phyloP scores from a whole-genome alignment of 2,113 vertebrate genomes.

The Polypterus bichir region DNA sequence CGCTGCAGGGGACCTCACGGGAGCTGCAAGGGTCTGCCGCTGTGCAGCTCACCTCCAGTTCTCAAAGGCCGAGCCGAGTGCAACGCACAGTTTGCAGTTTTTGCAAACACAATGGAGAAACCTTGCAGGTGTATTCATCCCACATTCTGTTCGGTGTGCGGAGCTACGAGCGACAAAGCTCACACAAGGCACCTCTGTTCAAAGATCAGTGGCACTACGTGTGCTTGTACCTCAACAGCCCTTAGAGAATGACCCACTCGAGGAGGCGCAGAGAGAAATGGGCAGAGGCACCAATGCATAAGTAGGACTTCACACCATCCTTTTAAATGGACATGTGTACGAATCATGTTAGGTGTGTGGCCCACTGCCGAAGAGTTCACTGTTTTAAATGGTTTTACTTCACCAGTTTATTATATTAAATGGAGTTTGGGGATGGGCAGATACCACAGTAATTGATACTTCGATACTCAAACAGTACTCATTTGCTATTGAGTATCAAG shows the following conservation, averaged over 20 bases:
- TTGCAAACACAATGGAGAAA: conserved; percentile 75
- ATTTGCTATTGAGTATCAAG: too few relatives aligned
- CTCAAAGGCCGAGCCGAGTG: neutral
- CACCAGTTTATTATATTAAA: too few relatives aligned
- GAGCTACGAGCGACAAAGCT: conserved; percentile 52
- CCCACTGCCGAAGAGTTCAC: too few relatives aligned
- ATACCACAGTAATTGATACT: too few relatives aligned
- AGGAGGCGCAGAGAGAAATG: conserved; percentile 5
- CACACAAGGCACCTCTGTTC: conserved; percentile 82
- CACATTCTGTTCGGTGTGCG: conserved; percentile 71
- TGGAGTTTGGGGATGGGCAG: too few relatives aligned
- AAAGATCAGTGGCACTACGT: conserved; percentile 49
- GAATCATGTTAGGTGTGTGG: too few relatives aligned
- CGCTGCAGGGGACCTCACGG: conserved; percentile 10
- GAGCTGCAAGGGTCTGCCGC: conserved; percentile 12
- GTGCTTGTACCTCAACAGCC: conserved; percentile 52
- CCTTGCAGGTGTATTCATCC: conserved; percentile 45
- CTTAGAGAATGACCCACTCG: conserved; percentile 20
- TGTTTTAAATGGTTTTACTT: too few relatives aligned
- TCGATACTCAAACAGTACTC: too few relatives aligned
- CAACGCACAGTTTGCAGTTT: conserved; percentile 45
- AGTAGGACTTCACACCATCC: too few relatives aligned
- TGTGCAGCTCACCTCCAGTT: conserved; percentile 2
- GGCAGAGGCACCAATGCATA: too few relatives aligned
- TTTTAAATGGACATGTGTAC: too few relatives aligned